Percentiles rank a stretch among this genome's conserved stretches.
These are phyloP conservation scores for Aplidium turbinatum DNA, from an alignment of 23 tunicate species.

Conservation along the genomic window DNA sequence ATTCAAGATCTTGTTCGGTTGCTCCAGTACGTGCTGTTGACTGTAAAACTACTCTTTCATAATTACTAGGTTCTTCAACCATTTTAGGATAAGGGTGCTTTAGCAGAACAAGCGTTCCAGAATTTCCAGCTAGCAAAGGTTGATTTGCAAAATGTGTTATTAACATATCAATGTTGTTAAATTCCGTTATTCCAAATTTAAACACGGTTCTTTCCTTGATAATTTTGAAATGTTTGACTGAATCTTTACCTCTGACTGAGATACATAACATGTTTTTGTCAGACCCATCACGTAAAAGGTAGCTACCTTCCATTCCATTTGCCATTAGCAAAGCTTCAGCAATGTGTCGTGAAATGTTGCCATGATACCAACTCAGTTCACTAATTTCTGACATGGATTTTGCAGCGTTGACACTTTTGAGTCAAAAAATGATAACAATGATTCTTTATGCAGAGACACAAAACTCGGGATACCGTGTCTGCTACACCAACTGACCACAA, in stretches of 20 bases:
- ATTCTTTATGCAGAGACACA: no score
- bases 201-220: constrained; percentile 52
- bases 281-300: constrained; percentile 77
- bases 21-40: constrained; percentile 92
- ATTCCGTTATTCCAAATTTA: constrained; percentile 93
- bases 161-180: constrained; percentile 65
- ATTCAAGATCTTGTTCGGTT: constrained; percentile 68
- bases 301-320: constrained; percentile 92
- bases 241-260: constrained; percentile 91
- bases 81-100: constrained; percentile 81
- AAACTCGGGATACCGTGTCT: no score
- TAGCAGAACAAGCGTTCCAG: constrained; percentile 75
- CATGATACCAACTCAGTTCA: constrained; percentile 77
- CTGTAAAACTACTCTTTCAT: constrained; percentile 83
- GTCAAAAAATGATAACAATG: no score
- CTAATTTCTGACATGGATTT: constrained; percentile 5
- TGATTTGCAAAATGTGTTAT: constrained; percentile 93
- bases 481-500: no score
- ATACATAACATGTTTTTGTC: constrained; percentile 68
- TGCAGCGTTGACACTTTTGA: no score
- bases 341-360: constrained; percentile 81
- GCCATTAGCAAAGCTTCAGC: constrained; percentile 96
- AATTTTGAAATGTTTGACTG: constrained; percentile 90
- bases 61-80: constrained; percentile 96
- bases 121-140: constrained; percentile 87